Evolutionary conservation across 1,140 invertebrate species (phyloP), one percentile per base, ranked within the genome.

Genomic region (Drosophila bocki): DNA sequence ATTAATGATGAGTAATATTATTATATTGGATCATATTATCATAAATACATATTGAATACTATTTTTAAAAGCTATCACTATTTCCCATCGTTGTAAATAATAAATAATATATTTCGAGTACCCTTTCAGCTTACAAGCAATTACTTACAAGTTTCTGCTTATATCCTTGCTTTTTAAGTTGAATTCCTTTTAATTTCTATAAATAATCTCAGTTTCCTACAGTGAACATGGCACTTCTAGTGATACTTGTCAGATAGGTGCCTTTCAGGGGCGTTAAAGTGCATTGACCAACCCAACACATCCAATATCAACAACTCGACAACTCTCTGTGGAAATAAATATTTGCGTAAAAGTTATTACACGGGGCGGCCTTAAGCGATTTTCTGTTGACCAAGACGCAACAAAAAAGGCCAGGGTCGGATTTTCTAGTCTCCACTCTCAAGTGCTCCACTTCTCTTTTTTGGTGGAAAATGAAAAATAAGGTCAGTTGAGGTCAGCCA

Each of bases 221-320:
- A 26, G 15, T 19, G 7, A 5, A 15, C 17, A 26, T 47, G 33
- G 33, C 7, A 50, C 51, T 57, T 69, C 15, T 29, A n/a, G 35
- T 26, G 15, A n/a, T n/a, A 48, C 53, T 56, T 39, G 53, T 19
- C 37, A 32, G 19, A 48, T 48, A 50, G 63, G 19, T 44, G 44
- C 71, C 26, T 33, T 75, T 64, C 59, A 75, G 71, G 70, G 51
- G 33, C 32, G n/a, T 7, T 22, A 57, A 50, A 76, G 74, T 76
- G 71, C 72, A 76, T 58, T 76, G 60, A 76, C 74, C 74, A 72
- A 71, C 69, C 74, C 74, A 72, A 60, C 69, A 50, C 39, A 35
- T 37, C 17, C 53, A 59, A 42, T 50, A 51, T 59, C 67, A 58
- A 59, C 67, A 58, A 42, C 71, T 76, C 60, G 19, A 33, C 37